Evolutionary conservation across 2,797 vertebrate species (phyloP).

Genomic region (Platyrinchus mystaceus): DNA sequence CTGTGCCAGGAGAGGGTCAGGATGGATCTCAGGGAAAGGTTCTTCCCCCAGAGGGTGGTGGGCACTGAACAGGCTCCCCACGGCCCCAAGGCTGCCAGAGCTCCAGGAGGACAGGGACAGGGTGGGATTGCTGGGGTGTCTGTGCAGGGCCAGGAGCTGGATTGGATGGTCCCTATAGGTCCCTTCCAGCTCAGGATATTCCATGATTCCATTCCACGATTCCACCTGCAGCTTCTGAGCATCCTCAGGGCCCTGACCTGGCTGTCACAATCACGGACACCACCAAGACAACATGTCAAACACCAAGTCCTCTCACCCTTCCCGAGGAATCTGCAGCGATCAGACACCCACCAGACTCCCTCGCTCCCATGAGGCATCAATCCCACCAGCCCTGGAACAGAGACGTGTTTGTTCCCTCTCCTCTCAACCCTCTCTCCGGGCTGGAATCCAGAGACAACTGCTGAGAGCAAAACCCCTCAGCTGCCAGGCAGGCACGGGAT

Average conservation of each 20-base stretch:
- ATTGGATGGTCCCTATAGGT: neutral
- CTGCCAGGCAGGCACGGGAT: neutral
- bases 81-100: neutral
- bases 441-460: neutral
- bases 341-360: neutral
- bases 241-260: neutral
- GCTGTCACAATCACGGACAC: neutral
- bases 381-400: neutral
- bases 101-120: neutral
- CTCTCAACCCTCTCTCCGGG: neutral
- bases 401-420: neutral
- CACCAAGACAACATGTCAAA: fast-evolving
- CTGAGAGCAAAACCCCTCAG: neutral
- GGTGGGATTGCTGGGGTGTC: neutral
- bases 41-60: neutral
- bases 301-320: neutral
- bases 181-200: neutral
- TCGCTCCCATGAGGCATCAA: neutral
- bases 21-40: neutral
- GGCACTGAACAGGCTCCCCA: neutral
- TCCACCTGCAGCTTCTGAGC: neutral
- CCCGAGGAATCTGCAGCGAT: neutral
- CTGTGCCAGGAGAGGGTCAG: neutral
- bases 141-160: neutral
- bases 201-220: neutral